Evolutionary conservation across 2,888 invertebrate genomes (phyloP), one percentile per base, ranked within the genome.

Genomic region (Ellobium chinense): DNA sequence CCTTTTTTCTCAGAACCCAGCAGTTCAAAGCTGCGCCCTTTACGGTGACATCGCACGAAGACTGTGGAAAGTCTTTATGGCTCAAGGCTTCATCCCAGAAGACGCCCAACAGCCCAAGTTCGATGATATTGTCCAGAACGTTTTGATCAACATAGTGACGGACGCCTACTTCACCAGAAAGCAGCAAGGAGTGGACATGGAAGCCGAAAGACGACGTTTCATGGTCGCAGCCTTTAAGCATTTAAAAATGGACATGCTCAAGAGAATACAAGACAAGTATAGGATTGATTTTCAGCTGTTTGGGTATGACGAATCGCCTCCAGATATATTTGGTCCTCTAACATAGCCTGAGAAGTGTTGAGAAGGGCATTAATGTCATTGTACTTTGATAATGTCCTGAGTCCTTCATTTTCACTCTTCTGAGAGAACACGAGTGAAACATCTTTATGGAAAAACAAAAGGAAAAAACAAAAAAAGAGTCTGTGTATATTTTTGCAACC

Each of bases 21-120:
- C 9, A 46, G 9, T 46, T n/a, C 29, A 29, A 9, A 60, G 31
- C 14, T 86, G 86, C 68, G 60, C 82, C 21, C 68, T 65, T 46
- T 46, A 78, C 9, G 27, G 36, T 2, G 66, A 79, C 34, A 21
- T 87, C 31, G 70, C 82, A 3, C 63, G 78, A 36, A 73, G 80
- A n/a, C 77, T 88, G 54, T 88, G 88, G 88, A 83, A 46, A 21
- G 83, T 86, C 0, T 86, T 86, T 74, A 81, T 81, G 46, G 68
- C 86, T 7, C 86, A 88, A 62, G 87, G 87, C 5, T 87, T 87
- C 60, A 73, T 88, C 27, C 88, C 86, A 12, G 31, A 74, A 12
- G 63, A 74, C 2, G 82, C 75, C 1, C 46, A 78, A n/a, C 46
- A 46, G 18, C 7, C 18, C 9, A 7, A 7, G 9, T 12, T 46